These are phyloP conservation scores for Pegea sp. DNA, from an alignment of 23 tunicate species.

Conservation along the genomic window DNA sequence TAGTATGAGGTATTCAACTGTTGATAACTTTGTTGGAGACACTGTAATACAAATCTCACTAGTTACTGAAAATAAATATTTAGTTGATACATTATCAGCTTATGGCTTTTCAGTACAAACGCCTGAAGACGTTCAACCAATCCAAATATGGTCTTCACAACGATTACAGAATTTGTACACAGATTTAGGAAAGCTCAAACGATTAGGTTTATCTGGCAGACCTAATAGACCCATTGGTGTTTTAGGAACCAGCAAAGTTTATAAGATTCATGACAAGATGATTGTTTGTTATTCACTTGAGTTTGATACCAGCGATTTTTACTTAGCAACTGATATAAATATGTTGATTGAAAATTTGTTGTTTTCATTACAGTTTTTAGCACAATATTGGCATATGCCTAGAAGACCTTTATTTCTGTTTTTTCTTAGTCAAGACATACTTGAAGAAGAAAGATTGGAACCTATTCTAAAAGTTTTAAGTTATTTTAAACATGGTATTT, in stretches of 20 bases:
- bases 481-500: slow-evolving; percentile 56
- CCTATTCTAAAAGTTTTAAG: slow-evolving; percentile 60
- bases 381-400: slow-evolving; percentile 56
- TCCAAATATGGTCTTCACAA: slow-evolving; percentile 91
- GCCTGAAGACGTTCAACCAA: slow-evolving; percentile 72
- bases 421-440: slow-evolving; percentile 67
- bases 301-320: slow-evolving; percentile 90
- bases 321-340: slow-evolving; percentile 90
- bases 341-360: slow-evolving; percentile 61
- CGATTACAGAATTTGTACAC: slow-evolving; percentile 60
- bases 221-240: slow-evolving; percentile 88
- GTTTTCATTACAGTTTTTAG: slow-evolving; percentile 53
- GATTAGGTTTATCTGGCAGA: slow-evolving; percentile 73
- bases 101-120: slow-evolving; percentile 72
- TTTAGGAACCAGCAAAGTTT: slow-evolving; percentile 62
- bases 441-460: slow-evolving; percentile 26
- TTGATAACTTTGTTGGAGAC: slow-evolving; percentile 38
- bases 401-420: slow-evolving; percentile 64
- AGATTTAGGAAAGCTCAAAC: slow-evolving; percentile 35
- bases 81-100: slow-evolving; percentile 45
- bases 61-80: slow-evolving; percentile 56
- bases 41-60: slow-evolving; percentile 66
- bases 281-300: slow-evolving; percentile 77
- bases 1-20: slow-evolving; percentile 77
- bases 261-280: slow-evolving; percentile 72